Base-by-base conservation (phyloP, 53 echinoderm and acorn worm species). In the Temnopleurus reevesii region DNA sequence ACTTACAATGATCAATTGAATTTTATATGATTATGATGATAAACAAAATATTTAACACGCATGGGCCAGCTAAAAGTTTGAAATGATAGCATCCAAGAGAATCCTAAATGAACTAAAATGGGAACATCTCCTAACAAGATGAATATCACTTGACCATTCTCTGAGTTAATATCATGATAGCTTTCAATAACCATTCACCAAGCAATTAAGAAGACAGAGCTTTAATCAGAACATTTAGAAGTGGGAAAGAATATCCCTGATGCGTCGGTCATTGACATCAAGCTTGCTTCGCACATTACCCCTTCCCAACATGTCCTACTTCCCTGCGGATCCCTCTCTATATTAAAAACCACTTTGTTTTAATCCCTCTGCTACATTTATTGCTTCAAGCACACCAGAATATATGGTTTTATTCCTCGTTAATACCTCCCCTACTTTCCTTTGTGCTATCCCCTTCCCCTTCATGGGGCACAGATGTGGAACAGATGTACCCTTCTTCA, bases 391-490 rank as follows among this genome's bases (percentile, higher is more conserved):
- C 63, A 13, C 29, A 17, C 15, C 13, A 3, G 63, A 33, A 29
- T 31, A 63, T 63, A 63, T 63, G 63, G 63, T 63, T 63, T 31
- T 33, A 13, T 29, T 63, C 38, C 41, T 71, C 43, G 36, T 21
- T 8, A 21, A 71, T 41, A 71, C 71, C 38, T 71, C 71, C 66
- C n/a, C 21, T 66, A n/a, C n/a, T 66, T 66, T 38, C 66, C 38
- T 66, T 66, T 66, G 66, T 66, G n/a, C 71, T 41, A 18, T 43
- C 71, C 21, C 41, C 38, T 66, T 55, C 36, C 21, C 71, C 8
- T 71, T n/a, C 71, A 63, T 41, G 10, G 41, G 41, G 36, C 21
- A 71, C 21, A 38, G 38, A 38, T 71, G 71, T 41, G 36, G 18
- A 63, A 34, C 63, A 33, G 71, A 71, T 71, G 71, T 41, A 71